Evolutionary conservation across 2,797 vertebrate genomes (phyloP), one percentile per base, ranked within the genome.

Genomic region (Salarias fasciatus): DNA sequence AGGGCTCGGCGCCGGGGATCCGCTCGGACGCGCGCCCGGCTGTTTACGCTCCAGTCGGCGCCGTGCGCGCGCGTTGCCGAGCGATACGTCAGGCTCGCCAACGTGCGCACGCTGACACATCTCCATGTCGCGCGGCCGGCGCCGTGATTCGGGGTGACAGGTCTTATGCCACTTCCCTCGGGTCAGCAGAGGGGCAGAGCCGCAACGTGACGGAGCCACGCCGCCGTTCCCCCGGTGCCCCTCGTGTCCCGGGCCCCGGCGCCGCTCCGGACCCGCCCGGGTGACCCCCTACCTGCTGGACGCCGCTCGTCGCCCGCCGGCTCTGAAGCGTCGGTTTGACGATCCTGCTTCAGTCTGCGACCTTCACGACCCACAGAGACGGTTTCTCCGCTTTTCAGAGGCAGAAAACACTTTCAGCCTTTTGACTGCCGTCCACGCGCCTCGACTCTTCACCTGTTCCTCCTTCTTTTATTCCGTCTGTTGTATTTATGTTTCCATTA

Each of bases 1-100:
- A 90, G 82, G 47, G 63, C 63, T 66, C 60, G 82, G 68, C 41
- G 69, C 63, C 15, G 52, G 18, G 67, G 71, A 89, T 88, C 63
- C 30, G 59, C 79, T 69, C 66, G 72, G 70, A 86, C 83, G 58
- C 53, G 41, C 65, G 55, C 12, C 1, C 30, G 8, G 5, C 31
- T 31, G 33, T 35, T 35, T 35, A 38, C 37, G 37, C 37, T 38
- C 37, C 77, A 83, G 66, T 82, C 85, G 77, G 63, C 59, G 82
- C 69, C 60, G 72, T 69, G 77, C 85, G 81, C 85, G 69, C 77
- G 86, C 88, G 87, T 91, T 87, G n/a, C n/a, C 85, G 82, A 71
- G 70, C 55, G 81, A 89, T 86, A 83, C 67, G 80, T 81, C 71
- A 30, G 69, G 72, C 79, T 74, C 74, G 3, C 40, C 81, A 83